Percentiles rank a stretch among this genome's conserved stretches.
Conservation (phyloP, 2,888 invertebrate species). For the Merodon equestris region DNA sequence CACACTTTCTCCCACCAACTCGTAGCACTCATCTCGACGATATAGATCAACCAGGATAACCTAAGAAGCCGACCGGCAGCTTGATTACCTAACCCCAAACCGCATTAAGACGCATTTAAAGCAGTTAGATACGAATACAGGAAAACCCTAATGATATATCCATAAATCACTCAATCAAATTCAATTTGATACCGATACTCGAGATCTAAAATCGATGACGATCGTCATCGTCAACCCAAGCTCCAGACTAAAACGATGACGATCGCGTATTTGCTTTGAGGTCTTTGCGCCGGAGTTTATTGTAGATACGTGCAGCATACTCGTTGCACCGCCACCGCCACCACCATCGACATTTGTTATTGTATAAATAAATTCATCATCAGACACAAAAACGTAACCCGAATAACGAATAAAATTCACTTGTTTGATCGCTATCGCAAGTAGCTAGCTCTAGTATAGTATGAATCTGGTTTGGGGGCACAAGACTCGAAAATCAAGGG, state of each 20-base stretch:
- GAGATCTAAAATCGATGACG: conserved; percentile 23
- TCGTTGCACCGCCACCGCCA: conserved; percentile 19
- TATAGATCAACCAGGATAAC: no score
- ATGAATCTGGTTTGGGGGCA: background rate
- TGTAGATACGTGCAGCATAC: background rate
- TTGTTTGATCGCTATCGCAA: conserved; percentile 53
- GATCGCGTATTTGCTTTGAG: background rate
- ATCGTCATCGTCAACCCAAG: conserved; percentile 18
- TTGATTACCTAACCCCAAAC: conserved; percentile 51
- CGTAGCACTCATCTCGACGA: background rate
- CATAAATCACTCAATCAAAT: conserved; percentile 67
- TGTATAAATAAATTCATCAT: conserved; percentile 55
- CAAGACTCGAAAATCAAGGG: conserved; percentile 28
- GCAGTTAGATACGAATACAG: conserved; percentile 5
- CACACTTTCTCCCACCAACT: conserved; percentile 46
- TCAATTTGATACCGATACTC: conserved; percentile 62
- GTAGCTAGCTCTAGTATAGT: conserved; percentile 12
- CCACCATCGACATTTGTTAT: no score
- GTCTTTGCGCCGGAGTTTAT: no score
- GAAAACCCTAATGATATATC: conserved; percentile 38
- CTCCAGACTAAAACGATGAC: background rate
- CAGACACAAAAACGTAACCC: conserved; percentile 48
- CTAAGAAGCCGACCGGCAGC: conserved; percentile 7
- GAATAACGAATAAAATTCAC: conserved; percentile 67
- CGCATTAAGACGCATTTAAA: conserved; percentile 26